Percentiles rank a stretch among this genome's conserved stretches.
These are phyloP conservation scores for Dioctria linearis DNA, from an alignment of 2,888 invertebrate genomes.

Conservation along the genomic window DNA sequence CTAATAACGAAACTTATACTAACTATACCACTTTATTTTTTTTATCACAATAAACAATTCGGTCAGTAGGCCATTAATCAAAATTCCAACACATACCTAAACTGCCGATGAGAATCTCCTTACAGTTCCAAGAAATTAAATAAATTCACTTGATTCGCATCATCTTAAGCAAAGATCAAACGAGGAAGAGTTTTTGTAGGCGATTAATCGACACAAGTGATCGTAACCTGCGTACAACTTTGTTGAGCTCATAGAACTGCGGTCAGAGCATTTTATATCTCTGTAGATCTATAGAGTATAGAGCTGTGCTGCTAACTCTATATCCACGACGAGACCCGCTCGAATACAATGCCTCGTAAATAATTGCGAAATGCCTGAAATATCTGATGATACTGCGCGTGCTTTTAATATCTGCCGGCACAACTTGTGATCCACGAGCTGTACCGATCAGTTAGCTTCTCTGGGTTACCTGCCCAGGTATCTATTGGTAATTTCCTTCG, in stretches of 20 bases:
- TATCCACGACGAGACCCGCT: constrained; percentile 12
- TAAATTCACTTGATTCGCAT: constrained; percentile 1
- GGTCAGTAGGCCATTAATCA: no score
- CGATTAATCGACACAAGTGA: constrained; percentile 30
- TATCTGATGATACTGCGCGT: constrained; percentile 44
- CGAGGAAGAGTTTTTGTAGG: constrained; percentile 30
- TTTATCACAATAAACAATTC: no score
- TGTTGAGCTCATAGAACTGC: constrained; percentile 14
- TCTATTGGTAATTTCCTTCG: constrained; percentile 26
- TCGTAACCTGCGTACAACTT: constrained; percentile 23
- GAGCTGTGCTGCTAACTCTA: not conserved
- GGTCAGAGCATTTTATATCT: constrained; percentile 17
- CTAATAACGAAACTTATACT: no score
- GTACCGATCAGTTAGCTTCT: constrained; percentile 12
- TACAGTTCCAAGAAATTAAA: not conserved
- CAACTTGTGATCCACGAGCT: constrained; percentile 1
- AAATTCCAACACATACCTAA: no score
- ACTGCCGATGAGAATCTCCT: no score
- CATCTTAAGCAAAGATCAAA: constrained; percentile 21
- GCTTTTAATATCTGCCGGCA: not conserved
- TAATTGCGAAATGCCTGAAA: constrained; percentile 42
- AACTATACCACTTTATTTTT: no score
- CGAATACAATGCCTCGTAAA: constrained; percentile 48
- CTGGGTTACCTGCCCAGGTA: not conserved
- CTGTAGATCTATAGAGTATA: not conserved